Conservation (phyloP, 2,888 invertebrate species). For the Cantharis lateralis region DNA sequence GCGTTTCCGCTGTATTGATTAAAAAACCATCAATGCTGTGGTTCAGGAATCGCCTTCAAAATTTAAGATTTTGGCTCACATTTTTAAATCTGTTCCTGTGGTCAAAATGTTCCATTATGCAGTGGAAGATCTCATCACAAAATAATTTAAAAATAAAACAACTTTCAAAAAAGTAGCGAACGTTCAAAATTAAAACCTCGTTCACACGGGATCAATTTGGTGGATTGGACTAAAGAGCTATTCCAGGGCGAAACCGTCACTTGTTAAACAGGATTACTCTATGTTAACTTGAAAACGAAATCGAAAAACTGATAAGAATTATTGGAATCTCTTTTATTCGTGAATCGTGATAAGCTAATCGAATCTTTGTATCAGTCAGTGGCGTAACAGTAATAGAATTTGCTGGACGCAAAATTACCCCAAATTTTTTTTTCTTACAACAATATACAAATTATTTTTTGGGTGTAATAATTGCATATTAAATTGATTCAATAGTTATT, state of each 20-base stretch:
- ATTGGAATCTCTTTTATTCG: background rate
- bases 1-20: background rate
- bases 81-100: background rate
- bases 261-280: background rate
- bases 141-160: background rate
- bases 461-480: no score
- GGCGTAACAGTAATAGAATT: background rate
- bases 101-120: background rate
- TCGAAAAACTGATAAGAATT: background rate
- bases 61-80: background rate
- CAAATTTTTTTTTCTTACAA: background rate
- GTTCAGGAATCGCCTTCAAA: background rate
- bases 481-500: background rate
- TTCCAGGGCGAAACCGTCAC: background rate
- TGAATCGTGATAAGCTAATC: background rate
- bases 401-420: background rate
- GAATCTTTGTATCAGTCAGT: slow-evolving; percentile 5
- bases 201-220: background rate
- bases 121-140: background rate
- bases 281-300: background rate
- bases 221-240: background rate
- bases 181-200: background rate
- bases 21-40: background rate
- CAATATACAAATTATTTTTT: background rate
- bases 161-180: background rate